Base-by-base conservation (phyloP, 2,797 vertebrate species). In the Phyllotis vaccarum region DNA sequence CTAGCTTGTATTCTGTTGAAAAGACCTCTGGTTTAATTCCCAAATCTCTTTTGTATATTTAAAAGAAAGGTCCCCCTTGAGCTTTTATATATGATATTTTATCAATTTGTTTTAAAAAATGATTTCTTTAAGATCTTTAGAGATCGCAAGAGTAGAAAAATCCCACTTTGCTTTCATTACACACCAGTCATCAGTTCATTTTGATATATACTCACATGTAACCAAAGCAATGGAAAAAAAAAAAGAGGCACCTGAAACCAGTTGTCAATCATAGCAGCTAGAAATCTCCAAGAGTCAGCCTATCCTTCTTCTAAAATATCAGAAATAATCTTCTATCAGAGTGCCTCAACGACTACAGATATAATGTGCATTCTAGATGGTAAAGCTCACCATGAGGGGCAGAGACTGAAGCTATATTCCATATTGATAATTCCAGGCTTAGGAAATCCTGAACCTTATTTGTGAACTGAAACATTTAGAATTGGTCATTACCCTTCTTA, bases 311-410 rank as follows among this genome's bases (percentile, higher is more conserved):
- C 75, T 94, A 96, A 97, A n/a, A 96, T 87, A 96, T 91, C 75
- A 91, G 72, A 92, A 97, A 90, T 94, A 86, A 93, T 94, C 95
- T 95, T 92, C 58, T 81, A 92, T 94, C 93, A 95, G 91, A 93
- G 76, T 72, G 10, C 91, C 87, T 96, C 89, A 91, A 43, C 82
- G 66, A 90, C 83, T 93, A 82, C 66, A 89, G 89, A 88, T 21
- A 87, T 19, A 46, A 82, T 86, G 68, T 58, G 17, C 2, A 54
- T 78, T 89, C 56, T 82, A 56, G 31, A 66, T 64, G 78, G 79
- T 94, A 80, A 95, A 87, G 85, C 27, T 29, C 24, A 52, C 72
- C 27, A 19, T 72, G 90, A 82, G 14, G 68, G 27, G 13, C 46
- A 89, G 66, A 90, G 43, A 72, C 31, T 6, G 21, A 91, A 40